phyloP scores from a whole-genome alignment of 1,140 invertebrate species.

The Drosophila elegans region DNA sequence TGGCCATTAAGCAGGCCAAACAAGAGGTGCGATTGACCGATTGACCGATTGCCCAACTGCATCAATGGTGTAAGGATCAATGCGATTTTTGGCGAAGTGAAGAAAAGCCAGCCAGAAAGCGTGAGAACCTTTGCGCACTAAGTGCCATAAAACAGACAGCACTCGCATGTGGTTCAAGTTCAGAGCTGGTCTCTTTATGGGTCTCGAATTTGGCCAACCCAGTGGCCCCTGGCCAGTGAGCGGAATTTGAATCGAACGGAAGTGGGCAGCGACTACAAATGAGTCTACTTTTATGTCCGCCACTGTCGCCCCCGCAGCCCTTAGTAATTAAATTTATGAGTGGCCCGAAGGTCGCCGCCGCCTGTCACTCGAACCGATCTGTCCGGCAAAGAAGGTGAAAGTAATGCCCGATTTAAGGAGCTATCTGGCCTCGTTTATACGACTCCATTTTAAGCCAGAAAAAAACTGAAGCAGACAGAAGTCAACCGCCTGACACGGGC shows the following conservation, averaged over 20 bases:
- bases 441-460: constrained; percentile 3
- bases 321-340: constrained; percentile 63
- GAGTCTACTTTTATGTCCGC: constrained; percentile 62
- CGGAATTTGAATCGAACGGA: constrained; percentile 32
- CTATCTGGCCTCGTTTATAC: neutral
- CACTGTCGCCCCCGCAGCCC: constrained; percentile 24
- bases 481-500: constrained; percentile 37
- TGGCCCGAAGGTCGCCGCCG: constrained; percentile 53
- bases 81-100: neutral
- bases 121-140: constrained; percentile 35
- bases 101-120: constrained; percentile 3
- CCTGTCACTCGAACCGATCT: constrained; percentile 18
- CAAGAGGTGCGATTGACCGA: constrained; percentile 31
- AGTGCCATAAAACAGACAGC: constrained; percentile 26
- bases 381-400: constrained; percentile 36
- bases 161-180: constrained; percentile 53
- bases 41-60: constrained; percentile 37
- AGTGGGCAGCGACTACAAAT: constrained; percentile 42
- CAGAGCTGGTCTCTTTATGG: constrained; percentile 49
- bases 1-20: constrained; percentile 61
- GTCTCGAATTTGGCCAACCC: constrained; percentile 37
- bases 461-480: constrained; percentile 17
- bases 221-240: neutral
- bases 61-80: constrained; percentile 37
- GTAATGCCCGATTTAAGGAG: constrained; percentile 44